Base-by-base conservation (phyloP, 2,888 invertebrate genomes). In the Drosophila nigricruria region DNA sequence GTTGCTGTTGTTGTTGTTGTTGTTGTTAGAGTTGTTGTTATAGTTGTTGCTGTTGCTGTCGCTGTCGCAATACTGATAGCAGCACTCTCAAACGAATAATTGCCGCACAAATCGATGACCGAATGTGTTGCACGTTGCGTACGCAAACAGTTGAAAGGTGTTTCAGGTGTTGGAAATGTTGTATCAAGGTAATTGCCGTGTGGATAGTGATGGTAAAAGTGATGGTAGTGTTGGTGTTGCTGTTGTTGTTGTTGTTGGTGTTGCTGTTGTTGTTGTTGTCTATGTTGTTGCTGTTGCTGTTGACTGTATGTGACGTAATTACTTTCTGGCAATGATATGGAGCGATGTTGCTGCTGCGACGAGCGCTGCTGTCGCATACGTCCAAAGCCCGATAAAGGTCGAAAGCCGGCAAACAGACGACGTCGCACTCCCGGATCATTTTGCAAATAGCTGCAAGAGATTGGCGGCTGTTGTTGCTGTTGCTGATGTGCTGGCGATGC, bases 251-350 rank as follows among this genome's bases (percentile, higher is more conserved):
- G 25, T n/a, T 40, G 52, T 27, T 49, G 20, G 40, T 50, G 67
- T 43, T 75, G 72, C 40, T 60, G 59, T 61, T 49, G 66, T 53
- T 75, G 81, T 73, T 79, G 75, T 53, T 77, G 72, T 70, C 77
- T 77, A 49, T 52, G 68, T 45, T 77, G 73, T 45, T 61, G 59
- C 63, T 56, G 61, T 58, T 75, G 81, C 73, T 81, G 77, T 54
- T 77, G 72, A 72, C 77, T 77, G 78, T 73, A 76, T 79, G 86
- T 78, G 79, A 86, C 86, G 90, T 92, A 92, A 89, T 92, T 96
- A 96, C 96, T 96, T 96, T 96, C 96, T 93, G 96, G 96, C 93
- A 96, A 95, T 93, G 96, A 96, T 95, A 96, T 96, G 94, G 96
- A 96, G 93, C 96, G 96, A 94, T 96, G 95, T 93, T 96, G 95